phyloP scores from a whole-genome alignment of 2,113 vertebrate genomes.

The Ctenomys sociabilis region DNA sequence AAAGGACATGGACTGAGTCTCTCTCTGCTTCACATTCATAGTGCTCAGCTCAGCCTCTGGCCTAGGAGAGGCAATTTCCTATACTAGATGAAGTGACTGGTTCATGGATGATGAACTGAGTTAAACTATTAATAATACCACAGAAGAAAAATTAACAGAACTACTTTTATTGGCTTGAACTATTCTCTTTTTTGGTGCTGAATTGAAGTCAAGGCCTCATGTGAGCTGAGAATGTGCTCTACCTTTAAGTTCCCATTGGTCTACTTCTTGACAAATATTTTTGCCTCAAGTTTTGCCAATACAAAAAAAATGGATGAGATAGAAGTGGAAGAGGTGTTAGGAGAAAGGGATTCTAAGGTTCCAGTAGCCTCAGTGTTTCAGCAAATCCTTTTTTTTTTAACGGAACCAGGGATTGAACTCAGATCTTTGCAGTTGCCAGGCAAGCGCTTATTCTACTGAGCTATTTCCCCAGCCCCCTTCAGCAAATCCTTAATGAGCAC shows the following conservation, averaged over 20 bases:
- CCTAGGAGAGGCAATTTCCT: background rate
- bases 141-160: background rate
- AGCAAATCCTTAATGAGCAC: background rate
- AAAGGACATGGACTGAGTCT: background rate
- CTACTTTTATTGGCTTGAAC: background rate
- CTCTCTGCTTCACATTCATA: background rate
- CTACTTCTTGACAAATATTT: background rate
- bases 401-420: too few species aligned
- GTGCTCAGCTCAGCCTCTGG: background rate
- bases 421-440: too few species aligned
- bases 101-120: background rate
- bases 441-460: too few species aligned
- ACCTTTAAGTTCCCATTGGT: background rate
- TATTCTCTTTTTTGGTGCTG: background rate
- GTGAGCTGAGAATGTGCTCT: background rate
- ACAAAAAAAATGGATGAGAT: background rate
- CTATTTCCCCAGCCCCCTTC: too few species aligned
- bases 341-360: background rate
- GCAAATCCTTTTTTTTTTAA: too few species aligned
- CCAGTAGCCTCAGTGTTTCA: background rate
- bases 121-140: background rate
- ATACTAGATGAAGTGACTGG: slow-evolving; percentile 4
- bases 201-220: background rate
- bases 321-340: background rate
- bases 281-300: background rate